Percentiles rank a stretch among this genome's conserved stretches.
These are phyloP conservation scores for Corythornis leucogaster DNA, from an alignment of 2,797 vertebrate genomes.

Conservation along the genomic window DNA sequence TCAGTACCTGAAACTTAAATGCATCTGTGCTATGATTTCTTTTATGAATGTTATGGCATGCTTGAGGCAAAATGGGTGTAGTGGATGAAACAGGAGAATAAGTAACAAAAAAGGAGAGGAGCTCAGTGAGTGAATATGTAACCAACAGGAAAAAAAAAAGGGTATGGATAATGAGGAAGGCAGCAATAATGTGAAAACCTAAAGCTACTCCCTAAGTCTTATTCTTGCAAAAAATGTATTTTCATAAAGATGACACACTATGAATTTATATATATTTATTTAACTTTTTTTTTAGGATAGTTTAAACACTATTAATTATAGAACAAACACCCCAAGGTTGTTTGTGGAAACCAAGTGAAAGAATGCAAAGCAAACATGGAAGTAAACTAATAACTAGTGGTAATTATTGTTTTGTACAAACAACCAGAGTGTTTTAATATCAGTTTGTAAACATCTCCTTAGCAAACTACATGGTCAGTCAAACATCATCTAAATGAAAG, in stretches of 20 bases:
- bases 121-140: neutral
- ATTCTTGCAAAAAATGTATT: neutral
- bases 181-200: neutral
- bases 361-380: slow-evolving; percentile 26
- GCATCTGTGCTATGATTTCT: neutral
- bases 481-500: neutral
- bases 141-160: neutral
- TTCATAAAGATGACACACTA: neutral
- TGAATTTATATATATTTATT: neutral
- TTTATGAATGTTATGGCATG: neutral
- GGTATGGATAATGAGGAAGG: neutral
- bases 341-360: slow-evolving; percentile 20
- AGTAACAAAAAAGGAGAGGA: neutral
- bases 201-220: neutral
- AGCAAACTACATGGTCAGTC: neutral
- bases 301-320: neutral
- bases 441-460: slow-evolving; percentile 32
- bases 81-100: neutral
- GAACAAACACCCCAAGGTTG: neutral
- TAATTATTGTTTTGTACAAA: slow-evolving; percentile 36
- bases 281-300: neutral
- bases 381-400: slow-evolving; percentile 24
- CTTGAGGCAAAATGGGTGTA: neutral
- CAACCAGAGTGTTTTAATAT: slow-evolving; percentile 18
- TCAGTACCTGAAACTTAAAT: neutral